phyloP scores from a whole-genome alignment of 1,140 invertebrate species.

The Drosophila sechellia region DNA sequence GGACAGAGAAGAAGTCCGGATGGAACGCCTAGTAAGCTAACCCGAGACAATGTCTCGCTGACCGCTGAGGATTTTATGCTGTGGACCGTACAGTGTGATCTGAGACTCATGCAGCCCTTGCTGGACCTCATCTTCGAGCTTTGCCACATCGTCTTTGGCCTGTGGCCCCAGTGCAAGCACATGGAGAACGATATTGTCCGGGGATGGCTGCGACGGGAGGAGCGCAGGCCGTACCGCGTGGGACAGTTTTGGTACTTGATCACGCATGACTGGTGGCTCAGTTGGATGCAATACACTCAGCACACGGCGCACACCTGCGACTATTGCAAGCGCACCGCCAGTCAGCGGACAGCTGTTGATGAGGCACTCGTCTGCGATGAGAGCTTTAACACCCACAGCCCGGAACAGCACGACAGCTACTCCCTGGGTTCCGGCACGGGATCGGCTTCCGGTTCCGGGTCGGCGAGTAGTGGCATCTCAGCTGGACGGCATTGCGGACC shows the following conservation, averaged over 20 bases:
- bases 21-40: slow-evolving; percentile 48
- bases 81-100: slow-evolving; percentile 90
- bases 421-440: slow-evolving; percentile 73
- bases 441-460: slow-evolving; percentile 44
- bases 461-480: slow-evolving; percentile 86
- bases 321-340: slow-evolving; percentile 71
- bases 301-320: slow-evolving; percentile 77
- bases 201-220: slow-evolving; percentile 92
- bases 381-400: slow-evolving; percentile 87
- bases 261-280: slow-evolving; percentile 92
- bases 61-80: slow-evolving; percentile 93
- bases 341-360: slow-evolving; percentile 80
- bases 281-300: slow-evolving; percentile 91
- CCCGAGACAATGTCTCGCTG: slow-evolving; percentile 74
- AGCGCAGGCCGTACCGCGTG: slow-evolving; percentile 89
- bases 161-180: slow-evolving; percentile 91
- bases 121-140: slow-evolving; percentile 93
- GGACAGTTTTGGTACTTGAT: slow-evolving; percentile 96
- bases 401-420: slow-evolving; percentile 86
- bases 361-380: slow-evolving; percentile 88
- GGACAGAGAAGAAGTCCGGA: slow-evolving; percentile 64
- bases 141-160: slow-evolving; percentile 94
- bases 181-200: slow-evolving; percentile 93
- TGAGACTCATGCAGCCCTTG: slow-evolving; percentile 89
- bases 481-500: slow-evolving; percentile 79